Base-by-base conservation (phyloP, 2,797 vertebrate genomes). In the Linurgus olivaceus region DNA sequence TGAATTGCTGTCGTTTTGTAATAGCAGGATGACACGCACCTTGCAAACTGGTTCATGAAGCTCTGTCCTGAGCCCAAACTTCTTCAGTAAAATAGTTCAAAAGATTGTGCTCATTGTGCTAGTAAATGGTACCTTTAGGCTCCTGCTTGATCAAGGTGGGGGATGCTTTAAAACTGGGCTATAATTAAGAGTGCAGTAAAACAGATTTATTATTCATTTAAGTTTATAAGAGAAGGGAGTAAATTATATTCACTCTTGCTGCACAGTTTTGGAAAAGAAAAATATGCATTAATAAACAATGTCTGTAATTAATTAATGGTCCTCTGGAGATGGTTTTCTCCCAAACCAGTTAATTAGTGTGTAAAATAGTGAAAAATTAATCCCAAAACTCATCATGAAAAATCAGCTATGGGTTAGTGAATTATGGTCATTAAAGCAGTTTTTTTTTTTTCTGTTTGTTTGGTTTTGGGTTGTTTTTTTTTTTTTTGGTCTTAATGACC, bases 221-320 rank as follows among this genome's bases (percentile, higher is more conserved):
- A 83, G 17, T 72, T 93, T 95, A 77, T 92, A 86, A 72, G 68
- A 59, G 62, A 88, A 83, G 31, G 50, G 35, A 65, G 38, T 75
- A 61, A 86, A 63, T 89, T 79, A 21, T 57, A 10, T 77, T 93
- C 66, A 37, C 17, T 81, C 17, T 68, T 0, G 3, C 54, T 83
- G 61, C 59, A 57, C 26, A 52, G 65, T 90, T 94, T 91, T 90
- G 68, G 66, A 75, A 71, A 88, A 77, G 55, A 95, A 87, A 92
- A 96, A 80, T 67, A 71, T 24, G 10, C 63, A 80, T 82, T 94
- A 85, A 93, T 93, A 95, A 93, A 86, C 91, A 85, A 59, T 66
- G 40, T 75, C 87, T 93, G 75, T 75, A 77, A 51, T 78, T 90
- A 96, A 95, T 96, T 92, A 91, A 88, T 63, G 84, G 33, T 31